Base-by-base conservation (phyloP, 2,888 invertebrate species). In the Blastobasis adustella region DNA sequence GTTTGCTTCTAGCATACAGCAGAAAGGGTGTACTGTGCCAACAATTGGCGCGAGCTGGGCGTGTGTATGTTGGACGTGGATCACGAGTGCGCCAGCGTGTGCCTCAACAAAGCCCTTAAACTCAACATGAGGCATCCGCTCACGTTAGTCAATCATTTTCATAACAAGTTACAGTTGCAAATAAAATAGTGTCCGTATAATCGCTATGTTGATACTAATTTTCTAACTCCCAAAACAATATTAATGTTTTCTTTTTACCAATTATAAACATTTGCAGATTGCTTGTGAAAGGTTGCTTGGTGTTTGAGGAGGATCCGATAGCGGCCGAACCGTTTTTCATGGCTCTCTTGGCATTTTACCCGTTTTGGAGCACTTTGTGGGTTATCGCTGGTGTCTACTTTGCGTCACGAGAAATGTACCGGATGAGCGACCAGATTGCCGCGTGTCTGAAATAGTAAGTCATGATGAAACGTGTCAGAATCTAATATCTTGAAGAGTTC, bases 31-130 rank as follows among this genome's bases (percentile, higher is more conserved):
- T 62, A 65, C 2, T 69, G 79, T 40, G 65, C 71, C 0, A 59
- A 73, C 50, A 57, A 62, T 51, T 88, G 88, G 88, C 74, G 87
- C 0, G 87, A 87, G 53, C 65, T 88, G 36, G 69, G 80, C 1
- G 81, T 79, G 1, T 84, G 83, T 47, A 53, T 83, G 10, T 71
- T 68, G 54, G 84, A 86, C 40, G 56, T 79, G 0, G 77, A 87
- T 49, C 57, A 52, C 36, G 75, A 80, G 40, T 78, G 75, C 74
- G 83, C 87, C 0, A 63, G 62, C 9, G 78, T 77, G 3, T 83
- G 85, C 58, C 71, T 86, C 47, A 70, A 80, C 56, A 76, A 77
- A 53, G 65, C 87, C 6, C 44, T 86, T 4, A 50, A 61, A 5
- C 60, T 85, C 5, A 60, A 84, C 55, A 74, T 79, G 4, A 67